phyloP scores from a whole-genome alignment of 2,888 invertebrate genomes.

The Mythimna albipuncta region DNA sequence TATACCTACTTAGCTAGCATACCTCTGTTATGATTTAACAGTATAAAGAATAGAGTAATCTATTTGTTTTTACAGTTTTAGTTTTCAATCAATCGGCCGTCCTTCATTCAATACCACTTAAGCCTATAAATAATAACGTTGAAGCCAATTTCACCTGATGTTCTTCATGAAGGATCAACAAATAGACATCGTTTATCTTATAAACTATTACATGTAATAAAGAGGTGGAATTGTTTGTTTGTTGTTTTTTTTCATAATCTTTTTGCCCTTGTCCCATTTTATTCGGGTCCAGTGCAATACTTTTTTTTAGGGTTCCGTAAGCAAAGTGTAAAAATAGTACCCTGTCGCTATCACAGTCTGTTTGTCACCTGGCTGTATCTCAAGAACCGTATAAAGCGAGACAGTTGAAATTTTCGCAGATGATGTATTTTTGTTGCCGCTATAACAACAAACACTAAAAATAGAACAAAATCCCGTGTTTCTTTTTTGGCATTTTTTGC shows the following conservation, averaged over 20 bases:
- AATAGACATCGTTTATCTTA: slow-evolving; percentile 57
- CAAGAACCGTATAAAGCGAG: no score
- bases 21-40: slow-evolving; percentile 19
- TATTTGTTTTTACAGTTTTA: slow-evolving; percentile 35
- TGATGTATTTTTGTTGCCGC: no score
- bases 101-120: slow-evolving; percentile 21
- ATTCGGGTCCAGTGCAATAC: no score
- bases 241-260: neutral
- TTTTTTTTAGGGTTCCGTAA: no score
- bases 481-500: no score
- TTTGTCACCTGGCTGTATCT: no score
- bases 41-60: slow-evolving; percentile 17
- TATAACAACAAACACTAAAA: no score
- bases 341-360: no score
- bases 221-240: neutral
- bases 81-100: slow-evolving; percentile 33
- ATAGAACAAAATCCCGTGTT: no score
- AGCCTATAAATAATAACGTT: slow-evolving; percentile 45
- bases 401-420: no score
- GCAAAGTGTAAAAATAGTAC: no score
- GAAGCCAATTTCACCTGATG: slow-evolving; percentile 48
- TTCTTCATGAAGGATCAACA: slow-evolving; percentile 45
- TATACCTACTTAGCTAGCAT: slow-evolving; percentile 1
- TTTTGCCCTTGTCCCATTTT: no score
- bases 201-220: slow-evolving; percentile 1